Evolutionary conservation across 1,140 invertebrate species (phyloP).

Genomic region (Zophobas atratus): DNA sequence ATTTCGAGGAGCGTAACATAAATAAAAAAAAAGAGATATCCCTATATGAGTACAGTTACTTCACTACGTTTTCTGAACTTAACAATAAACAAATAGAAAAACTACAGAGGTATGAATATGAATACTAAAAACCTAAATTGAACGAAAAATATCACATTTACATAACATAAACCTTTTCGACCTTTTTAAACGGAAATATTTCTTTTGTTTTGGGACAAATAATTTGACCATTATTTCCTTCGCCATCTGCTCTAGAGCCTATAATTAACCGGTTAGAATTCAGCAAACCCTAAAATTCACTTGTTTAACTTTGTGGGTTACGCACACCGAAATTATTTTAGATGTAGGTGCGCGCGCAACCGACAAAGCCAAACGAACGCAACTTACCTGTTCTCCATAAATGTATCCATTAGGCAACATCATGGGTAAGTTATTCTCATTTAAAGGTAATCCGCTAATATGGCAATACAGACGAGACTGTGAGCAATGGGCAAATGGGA

Average conservation of each 20-base stretch:
- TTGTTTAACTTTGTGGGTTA: too few species aligned
- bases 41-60: slow-evolving; percentile 24
- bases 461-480: slow-evolving; percentile 95
- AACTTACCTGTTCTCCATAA: slow-evolving; percentile 92
- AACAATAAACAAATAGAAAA: slow-evolving; percentile 11
- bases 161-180: slow-evolving; percentile 97
- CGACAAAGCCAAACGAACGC: neutral
- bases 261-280: slow-evolving; percentile 64
- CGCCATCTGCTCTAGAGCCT: slow-evolving; percentile 91
- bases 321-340: neutral
- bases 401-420: slow-evolving; percentile 98
- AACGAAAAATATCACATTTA: slow-evolving; percentile 70
- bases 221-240: slow-evolving; percentile 89
- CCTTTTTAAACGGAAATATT: slow-evolving; percentile 89
- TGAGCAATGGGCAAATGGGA: slow-evolving; percentile 97
- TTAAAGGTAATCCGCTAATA: slow-evolving; percentile 92
- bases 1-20: slow-evolving; percentile 31
- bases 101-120: slow-evolving; percentile 13
- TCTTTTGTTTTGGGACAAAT: slow-evolving; percentile 95
- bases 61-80: slow-evolving; percentile 3
- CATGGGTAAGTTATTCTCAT: slow-evolving; percentile 98
- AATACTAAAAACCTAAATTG: slow-evolving; percentile 14
- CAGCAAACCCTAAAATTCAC: too few species aligned
- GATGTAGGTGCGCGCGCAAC: too few species aligned
- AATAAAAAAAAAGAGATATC: slow-evolving; percentile 8